phyloP scores from a whole-genome alignment of 2,113 vertebrate species.

The Acrocephalus kingi region DNA sequence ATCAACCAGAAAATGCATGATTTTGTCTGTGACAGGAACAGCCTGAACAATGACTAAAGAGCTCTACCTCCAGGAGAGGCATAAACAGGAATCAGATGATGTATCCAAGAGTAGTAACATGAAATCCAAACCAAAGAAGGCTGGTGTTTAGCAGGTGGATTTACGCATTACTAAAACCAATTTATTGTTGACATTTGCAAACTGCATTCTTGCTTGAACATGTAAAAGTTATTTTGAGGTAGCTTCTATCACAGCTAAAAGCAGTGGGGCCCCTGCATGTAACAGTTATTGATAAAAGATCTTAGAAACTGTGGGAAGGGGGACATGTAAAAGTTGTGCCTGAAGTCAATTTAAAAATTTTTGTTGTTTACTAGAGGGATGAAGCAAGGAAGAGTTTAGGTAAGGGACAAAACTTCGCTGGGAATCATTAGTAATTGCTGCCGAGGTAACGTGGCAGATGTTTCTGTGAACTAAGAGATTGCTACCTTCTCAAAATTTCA shows the following conservation, averaged over 20 bases:
- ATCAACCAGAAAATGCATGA: not conserved
- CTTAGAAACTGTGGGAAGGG: not conserved
- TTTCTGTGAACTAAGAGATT: not conserved
- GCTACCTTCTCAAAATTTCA: not conserved
- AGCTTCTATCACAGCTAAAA: not conserved
- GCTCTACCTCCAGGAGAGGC: not conserved
- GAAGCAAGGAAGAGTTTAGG: not conserved
- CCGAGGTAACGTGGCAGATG: not conserved
- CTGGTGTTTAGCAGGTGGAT: not conserved
- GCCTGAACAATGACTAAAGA: not conserved
- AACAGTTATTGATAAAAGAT: not conserved
- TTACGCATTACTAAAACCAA: not conserved
- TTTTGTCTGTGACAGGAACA: not conserved
- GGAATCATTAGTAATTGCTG: not conserved
- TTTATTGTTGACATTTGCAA: not conserved
- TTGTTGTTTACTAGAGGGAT: not conserved
- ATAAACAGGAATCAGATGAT: not conserved
- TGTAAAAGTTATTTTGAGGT: not conserved
- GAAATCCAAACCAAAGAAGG: slow-evolving; percentile 2
- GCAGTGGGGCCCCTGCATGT: not conserved
- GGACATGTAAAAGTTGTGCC: not conserved
- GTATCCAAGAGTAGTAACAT: not conserved
- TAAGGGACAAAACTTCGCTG: not conserved
- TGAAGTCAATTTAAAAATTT: not conserved
- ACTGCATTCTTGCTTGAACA: not conserved